A percentile compares a stretch with the other conserved stretches of the same genome.
phyloP scores from a whole-genome alignment of 2,113 vertebrate species.

The Porphyrio hochstetteri region DNA sequence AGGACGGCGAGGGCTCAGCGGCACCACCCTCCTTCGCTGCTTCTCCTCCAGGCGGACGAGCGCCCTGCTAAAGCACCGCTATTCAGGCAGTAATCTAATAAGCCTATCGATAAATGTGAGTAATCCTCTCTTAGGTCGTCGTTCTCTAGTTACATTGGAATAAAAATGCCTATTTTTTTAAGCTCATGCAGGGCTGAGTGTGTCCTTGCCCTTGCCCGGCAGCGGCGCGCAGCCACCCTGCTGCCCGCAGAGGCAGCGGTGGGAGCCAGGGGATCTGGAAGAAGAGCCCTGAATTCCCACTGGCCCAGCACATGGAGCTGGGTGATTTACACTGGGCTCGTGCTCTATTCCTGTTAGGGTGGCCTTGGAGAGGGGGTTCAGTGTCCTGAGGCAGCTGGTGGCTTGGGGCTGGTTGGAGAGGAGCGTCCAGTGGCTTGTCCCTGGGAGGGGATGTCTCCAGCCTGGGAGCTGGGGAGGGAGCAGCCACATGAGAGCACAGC shows the following conservation, averaged over 20 bases:
- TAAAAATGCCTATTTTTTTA: conserved; percentile 70
- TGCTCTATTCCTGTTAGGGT: background rate
- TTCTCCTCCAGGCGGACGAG: conserved; percentile 43
- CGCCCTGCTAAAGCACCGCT: conserved; percentile 18
- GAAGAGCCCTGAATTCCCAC: background rate
- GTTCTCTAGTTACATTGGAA: conserved; percentile 64
- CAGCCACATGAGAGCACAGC: background rate
- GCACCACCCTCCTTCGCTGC: background rate
- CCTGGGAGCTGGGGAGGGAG: background rate
- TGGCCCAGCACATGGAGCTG: background rate
- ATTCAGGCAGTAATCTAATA: conserved; percentile 50
- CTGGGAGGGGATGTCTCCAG: background rate
- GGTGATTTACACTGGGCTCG: rapidly evolving
- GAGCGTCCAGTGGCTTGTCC: background rate
- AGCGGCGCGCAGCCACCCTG: background rate
- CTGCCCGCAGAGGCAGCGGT: rapidly evolving
- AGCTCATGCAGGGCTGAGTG: background rate
- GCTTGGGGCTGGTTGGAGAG: background rate
- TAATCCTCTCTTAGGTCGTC: conserved; percentile 33
- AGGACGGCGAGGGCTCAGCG: background rate
- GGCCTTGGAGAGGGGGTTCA: background rate
- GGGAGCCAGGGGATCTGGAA: background rate
- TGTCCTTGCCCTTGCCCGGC: conserved; percentile 25
- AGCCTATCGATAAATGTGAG: conserved; percentile 56
- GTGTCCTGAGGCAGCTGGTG: background rate